Conservation (phyloP, 2,888 invertebrate species). For the Chaitophorus viminalis region DNA sequence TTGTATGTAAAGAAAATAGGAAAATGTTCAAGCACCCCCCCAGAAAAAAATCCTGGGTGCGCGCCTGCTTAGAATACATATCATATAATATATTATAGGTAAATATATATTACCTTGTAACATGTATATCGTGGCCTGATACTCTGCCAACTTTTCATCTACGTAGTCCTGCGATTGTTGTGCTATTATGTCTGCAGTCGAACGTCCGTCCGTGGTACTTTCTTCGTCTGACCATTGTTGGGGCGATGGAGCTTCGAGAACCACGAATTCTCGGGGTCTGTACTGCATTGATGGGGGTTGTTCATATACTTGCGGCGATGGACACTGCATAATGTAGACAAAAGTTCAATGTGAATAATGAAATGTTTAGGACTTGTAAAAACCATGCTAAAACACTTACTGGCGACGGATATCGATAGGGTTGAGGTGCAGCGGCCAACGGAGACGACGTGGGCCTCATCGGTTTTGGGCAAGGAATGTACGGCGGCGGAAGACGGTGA, state of each 20-base stretch:
- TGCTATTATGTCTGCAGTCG: conserved; percentile 91
- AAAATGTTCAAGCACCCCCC: too few relatives aligned
- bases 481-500: conserved; percentile 67
- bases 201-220: conserved; percentile 75
- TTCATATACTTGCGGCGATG: conserved; percentile 68
- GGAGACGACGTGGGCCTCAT: conserved; percentile 71
- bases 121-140: conserved; percentile 89
- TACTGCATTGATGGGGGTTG: conserved; percentile 62
- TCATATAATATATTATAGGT: too few relatives aligned
- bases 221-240: conserved; percentile 74
- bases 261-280: conserved; percentile 60
- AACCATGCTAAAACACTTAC: neutral
- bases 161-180: conserved; percentile 94
- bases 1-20: too few relatives aligned
- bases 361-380: neutral
- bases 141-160: conserved; percentile 92
- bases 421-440: conserved; percentile 5
- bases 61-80: too few relatives aligned
- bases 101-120: conserved; percentile 78
- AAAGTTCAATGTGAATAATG: neutral
- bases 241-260: conserved; percentile 79
- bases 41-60: too few relatives aligned
- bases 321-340: conserved; percentile 69
- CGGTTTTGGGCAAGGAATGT: conserved; percentile 75
- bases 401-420: conserved; percentile 45